Evolutionary conservation across 2,113 vertebrate species (phyloP).

Genomic region (Bubo blakistoni): DNA sequence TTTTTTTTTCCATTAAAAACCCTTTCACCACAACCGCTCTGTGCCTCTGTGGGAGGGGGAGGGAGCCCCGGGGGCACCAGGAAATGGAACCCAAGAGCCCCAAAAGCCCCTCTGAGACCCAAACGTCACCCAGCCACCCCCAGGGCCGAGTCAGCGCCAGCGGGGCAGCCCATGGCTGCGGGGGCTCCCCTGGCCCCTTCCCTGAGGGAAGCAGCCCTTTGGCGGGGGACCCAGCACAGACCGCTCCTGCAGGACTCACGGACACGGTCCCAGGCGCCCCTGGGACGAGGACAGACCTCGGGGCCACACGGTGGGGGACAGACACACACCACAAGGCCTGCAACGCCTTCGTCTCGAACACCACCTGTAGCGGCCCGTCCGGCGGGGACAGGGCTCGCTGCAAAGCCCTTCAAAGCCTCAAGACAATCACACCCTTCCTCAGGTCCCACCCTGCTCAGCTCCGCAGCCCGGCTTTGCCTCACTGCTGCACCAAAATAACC

Average conservation of each 20-base stretch:
- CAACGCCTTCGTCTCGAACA: neutral
- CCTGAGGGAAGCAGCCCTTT: neutral
- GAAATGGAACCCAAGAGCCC: neutral
- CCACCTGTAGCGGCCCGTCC: neutral
- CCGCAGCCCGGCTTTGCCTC: neutral
- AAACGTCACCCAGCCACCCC: too few relatives aligned
- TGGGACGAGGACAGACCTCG: neutral
- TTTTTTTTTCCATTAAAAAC: too few relatives aligned
- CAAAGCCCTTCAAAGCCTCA: neutral
- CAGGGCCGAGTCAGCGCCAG: too few relatives aligned
- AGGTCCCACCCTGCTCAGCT: too few relatives aligned
- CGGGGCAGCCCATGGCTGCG: neutral
- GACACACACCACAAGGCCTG: neutral
- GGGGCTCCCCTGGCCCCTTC: neutral
- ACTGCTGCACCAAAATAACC: neutral
- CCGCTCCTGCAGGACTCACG: neutral
- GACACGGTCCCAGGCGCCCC: neutral
- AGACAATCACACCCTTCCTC: neutral
- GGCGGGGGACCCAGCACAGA: neutral
- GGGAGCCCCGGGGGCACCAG: neutral
- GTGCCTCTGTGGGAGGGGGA: neutral
- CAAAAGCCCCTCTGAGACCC: neutral
- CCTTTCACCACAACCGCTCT: too few relatives aligned
- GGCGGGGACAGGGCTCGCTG: neutral
- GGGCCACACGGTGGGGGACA: too few relatives aligned